phyloP scores from a whole-genome alignment of 2,797 vertebrate species.

The Siniperca undulata region DNA sequence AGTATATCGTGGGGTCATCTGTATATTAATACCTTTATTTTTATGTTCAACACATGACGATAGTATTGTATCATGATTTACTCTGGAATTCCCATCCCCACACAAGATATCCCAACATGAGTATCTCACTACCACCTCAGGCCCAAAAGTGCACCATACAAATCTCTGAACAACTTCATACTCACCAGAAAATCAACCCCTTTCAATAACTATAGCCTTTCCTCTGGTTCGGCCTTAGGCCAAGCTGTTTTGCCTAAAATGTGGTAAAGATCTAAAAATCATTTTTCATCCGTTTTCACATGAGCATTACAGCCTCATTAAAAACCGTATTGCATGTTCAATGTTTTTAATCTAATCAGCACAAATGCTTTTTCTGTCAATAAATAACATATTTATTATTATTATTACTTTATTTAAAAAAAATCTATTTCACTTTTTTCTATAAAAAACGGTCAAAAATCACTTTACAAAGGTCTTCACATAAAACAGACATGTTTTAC shows the following conservation, averaged over 20 bases:
- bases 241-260: too few relatives aligned
- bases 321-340: too few relatives aligned
- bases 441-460: background rate
- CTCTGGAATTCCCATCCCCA: too few relatives aligned
- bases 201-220: background rate
- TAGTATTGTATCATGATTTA: too few relatives aligned
- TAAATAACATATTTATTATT: background rate
- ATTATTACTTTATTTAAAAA: too few relatives aligned
- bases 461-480: background rate
- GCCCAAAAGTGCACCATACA: too few relatives aligned
- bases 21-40: too few relatives aligned
- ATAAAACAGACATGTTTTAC: background rate
- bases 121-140: too few relatives aligned
- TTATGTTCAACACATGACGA: too few relatives aligned
- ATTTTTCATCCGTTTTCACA: background rate
- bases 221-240: background rate
- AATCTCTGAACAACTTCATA: too few relatives aligned
- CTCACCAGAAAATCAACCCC: background rate
- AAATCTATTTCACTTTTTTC: background rate
- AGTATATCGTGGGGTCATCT: too few relatives aligned
- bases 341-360: background rate
- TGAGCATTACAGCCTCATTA: background rate
- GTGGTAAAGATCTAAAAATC: background rate
- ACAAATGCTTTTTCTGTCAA: background rate
- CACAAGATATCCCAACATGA: too few relatives aligned